These are phyloP conservation scores for Okapia johnstoni DNA, from an alignment of 2,113 vertebrate species.

Conservation along the genomic window DNA sequence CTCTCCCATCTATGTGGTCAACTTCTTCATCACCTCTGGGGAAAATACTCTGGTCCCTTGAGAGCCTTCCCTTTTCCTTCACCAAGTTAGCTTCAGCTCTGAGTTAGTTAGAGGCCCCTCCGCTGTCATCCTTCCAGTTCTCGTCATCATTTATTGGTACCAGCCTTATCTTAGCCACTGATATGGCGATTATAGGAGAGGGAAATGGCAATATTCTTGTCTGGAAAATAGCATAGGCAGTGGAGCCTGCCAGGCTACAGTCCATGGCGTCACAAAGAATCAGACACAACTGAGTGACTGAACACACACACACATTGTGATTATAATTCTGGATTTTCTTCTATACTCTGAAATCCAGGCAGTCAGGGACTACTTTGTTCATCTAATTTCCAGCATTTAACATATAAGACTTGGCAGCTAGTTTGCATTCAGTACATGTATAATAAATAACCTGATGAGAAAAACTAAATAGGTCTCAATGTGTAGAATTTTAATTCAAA, in stretches of 20 bases:
- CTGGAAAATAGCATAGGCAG: neutral
- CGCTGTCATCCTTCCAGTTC: neutral
- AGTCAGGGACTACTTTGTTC: neutral
- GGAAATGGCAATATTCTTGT: neutral
- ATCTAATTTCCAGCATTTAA: constrained; percentile 3
- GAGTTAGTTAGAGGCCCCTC: neutral
- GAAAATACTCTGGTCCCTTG: neutral
- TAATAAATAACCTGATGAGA: neutral
- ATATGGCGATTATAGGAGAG: neutral
- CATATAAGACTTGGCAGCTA: neutral
- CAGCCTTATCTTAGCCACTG: neutral
- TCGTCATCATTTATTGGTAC: no score
- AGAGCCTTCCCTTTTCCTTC: neutral
- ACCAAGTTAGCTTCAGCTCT: neutral
- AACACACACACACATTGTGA: neutral
- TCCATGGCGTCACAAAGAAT: fast-evolving
- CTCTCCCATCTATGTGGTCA: neutral
- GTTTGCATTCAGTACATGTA: neutral
- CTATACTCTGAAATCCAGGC: neutral
- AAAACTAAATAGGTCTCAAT: neutral
- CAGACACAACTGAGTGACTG: neutral
- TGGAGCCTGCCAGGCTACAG: neutral
- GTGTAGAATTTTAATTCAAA: neutral
- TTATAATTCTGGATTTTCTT: neutral
- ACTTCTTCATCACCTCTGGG: neutral